Evolutionary conservation across 2,113 vertebrate species (phyloP), one percentile per base, ranked within the genome.

Genomic region (Chrysemys picta): DNA sequence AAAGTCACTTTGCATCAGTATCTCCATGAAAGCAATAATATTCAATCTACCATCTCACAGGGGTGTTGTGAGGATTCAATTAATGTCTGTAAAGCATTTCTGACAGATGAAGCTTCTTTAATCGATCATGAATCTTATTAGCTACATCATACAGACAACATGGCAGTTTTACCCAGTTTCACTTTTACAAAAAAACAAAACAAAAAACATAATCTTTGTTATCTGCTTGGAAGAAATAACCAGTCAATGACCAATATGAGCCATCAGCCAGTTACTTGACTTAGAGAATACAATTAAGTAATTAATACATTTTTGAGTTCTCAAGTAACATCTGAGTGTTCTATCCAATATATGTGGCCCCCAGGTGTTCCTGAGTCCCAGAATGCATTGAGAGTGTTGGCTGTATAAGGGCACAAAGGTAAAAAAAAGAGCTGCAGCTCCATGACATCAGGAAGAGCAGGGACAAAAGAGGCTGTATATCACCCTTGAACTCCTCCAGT

Each of bases 281-380:
- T 16, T 31, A n/a, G 31, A 69, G 35, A 5, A 25, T 27, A 57
- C 27, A 57, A 27, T 57, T 4, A 57, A 69, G 62, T 69, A 69
- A 69, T 69, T 31, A 69, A 69, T 89, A 49, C 31, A 92, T 53
- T 88, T 91, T 47, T 84, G 69, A 86, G 90, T 76, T n/a, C 1
- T 11, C 89, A 8, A 94, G 80, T 45, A 76, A 90, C 9, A 84
- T 84, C 87, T 88, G 10, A 69, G 50, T 76, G 49, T 82, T 96
- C 80, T 93, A 95, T 90, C 93, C 95, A 31, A 92, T 94, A 94
- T 59, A 89, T 85, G 86, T 54, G 95, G 84, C 88, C 93, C 84
- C 88, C 89, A 56, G 69, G 10, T 10, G 88, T n/a, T 1, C 25
- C 29, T 38, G 62, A 59, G 3, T 45, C 47, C 47, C 14, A 59